A percentile compares a stretch with the other conserved stretches of the same genome.
Evolutionary conservation across 2,888 invertebrate species (phyloP).

Genomic region (Arenicola marina): DNA sequence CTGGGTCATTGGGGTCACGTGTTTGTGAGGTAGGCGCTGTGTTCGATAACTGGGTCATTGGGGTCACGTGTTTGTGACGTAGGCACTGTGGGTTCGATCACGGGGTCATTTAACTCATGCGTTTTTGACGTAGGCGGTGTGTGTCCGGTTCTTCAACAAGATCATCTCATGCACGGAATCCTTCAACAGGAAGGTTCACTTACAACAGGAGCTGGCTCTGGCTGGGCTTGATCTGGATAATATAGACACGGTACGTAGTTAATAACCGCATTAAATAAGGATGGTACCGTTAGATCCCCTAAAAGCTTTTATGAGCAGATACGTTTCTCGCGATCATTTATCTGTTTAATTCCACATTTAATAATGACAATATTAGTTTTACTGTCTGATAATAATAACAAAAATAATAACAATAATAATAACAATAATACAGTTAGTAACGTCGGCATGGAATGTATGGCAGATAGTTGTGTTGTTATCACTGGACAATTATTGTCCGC

Average conservation of each 20-base stretch:
- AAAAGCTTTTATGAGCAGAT: too few species aligned
- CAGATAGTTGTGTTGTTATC: too few species aligned
- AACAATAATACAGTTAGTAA: not conserved
- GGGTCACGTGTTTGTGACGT: too few species aligned
- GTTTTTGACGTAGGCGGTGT: slow-evolving; percentile 67
- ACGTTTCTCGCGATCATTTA: too few species aligned
- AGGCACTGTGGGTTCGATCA: too few species aligned
- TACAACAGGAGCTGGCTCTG: slow-evolving; percentile 57
- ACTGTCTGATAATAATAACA: not conserved
- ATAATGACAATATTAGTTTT: not conserved
- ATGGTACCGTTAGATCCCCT: too few species aligned
- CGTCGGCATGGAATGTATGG: too few species aligned
- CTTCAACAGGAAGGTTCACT: slow-evolving; percentile 50
- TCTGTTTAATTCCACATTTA: not conserved
- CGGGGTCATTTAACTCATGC: too few species aligned
- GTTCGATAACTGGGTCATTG: too few species aligned
- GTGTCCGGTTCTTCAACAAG: slow-evolving; percentile 82
- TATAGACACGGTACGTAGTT: slow-evolving; percentile 41
- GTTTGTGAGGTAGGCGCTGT: too few species aligned
- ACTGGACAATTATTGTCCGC: too few species aligned
- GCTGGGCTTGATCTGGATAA: slow-evolving; percentile 55
- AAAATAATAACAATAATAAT: not conserved
- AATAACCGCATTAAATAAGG: not conserved
- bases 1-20: too few species aligned
- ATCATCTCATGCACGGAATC: slow-evolving; percentile 78